Base-by-base conservation (phyloP, 2,888 invertebrate genomes). In the Eupithecia tripunctaria region DNA sequence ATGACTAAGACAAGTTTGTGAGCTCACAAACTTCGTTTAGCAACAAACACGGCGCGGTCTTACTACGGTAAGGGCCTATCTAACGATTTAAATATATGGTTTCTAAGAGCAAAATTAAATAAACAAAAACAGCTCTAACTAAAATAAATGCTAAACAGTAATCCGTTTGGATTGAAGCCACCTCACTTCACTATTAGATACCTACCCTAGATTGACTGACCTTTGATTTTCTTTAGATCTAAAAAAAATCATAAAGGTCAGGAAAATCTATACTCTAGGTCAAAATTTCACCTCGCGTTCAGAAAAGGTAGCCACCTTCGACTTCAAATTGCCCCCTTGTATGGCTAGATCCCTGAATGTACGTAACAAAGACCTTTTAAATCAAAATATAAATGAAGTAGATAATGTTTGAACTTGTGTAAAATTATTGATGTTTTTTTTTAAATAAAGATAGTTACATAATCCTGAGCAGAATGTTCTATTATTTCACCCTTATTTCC, bases 401-500 rank as follows among this genome's bases (percentile, higher is more conserved):
- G 69, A 69, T 71, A 74, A 78, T 77, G 74, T 80, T 92, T 89
- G 89, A 88, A 88, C 89, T 89, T 90, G 90, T 91, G 89, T 93
- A 92, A 90, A 89, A 90, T 77, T 79, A 79, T 90, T 92, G 92
- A 91, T 90, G 93, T 93, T 85, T 91, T 92, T 90, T 91, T 89
- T 86, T 81, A 89, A 94, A 93, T 93, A 94, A 93, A 94, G 86
- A 90, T 93, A 93, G 91, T 91, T 91, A 91, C 89, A 85, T 92
- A 92, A 87, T 93, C 91, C 92, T 89, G 92, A 92, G 92, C 93
- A 93, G 81, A 89, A 82, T 88, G 82, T 85, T 87, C 89, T 84
- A 81, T 90, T 86, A 87, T 86, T 89, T 80, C 80, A 14, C 18
- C 43, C 63, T 36, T 29, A 6, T 18, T 47, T 29, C 63, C 60